Percentiles rank a stretch among this genome's conserved stretches.
Conservation (phyloP, 2,113 vertebrate species). For the Pelecanoides urinatrix region DNA sequence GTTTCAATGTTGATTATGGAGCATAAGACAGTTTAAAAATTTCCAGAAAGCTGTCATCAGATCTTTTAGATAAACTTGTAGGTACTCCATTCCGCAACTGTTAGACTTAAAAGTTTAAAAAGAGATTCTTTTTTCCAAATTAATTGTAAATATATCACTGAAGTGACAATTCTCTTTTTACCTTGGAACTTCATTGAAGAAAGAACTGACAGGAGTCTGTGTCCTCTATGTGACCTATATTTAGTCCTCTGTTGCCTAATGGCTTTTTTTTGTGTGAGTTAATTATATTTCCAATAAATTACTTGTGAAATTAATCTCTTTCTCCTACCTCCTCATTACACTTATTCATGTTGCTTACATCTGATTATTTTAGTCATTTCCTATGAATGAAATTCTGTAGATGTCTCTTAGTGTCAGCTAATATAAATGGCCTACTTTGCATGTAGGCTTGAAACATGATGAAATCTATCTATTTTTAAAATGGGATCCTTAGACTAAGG, state of each 20-base stretch:
- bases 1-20: background rate
- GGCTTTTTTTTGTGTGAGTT: background rate
- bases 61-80: background rate
- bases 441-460: background rate
- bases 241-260: background rate
- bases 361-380: background rate
- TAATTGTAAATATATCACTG: background rate
- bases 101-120: background rate
- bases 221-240: background rate
- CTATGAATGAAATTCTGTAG: background rate
- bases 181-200: background rate
- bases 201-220: background rate
- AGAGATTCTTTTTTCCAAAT: background rate
- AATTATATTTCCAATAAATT: background rate
- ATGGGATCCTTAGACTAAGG: too few species aligned
- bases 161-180: background rate
- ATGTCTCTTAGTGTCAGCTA: background rate
- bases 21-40: background rate
- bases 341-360: background rate
- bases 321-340: background rate
- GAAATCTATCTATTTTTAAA: background rate
- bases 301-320: background rate
- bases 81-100: background rate
- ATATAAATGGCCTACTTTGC: background rate
- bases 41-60: background rate